Evolutionary conservation across 1,140 invertebrate genomes (phyloP), one percentile per base, ranked within the genome.

Genomic region (Ladona fulva): DNA sequence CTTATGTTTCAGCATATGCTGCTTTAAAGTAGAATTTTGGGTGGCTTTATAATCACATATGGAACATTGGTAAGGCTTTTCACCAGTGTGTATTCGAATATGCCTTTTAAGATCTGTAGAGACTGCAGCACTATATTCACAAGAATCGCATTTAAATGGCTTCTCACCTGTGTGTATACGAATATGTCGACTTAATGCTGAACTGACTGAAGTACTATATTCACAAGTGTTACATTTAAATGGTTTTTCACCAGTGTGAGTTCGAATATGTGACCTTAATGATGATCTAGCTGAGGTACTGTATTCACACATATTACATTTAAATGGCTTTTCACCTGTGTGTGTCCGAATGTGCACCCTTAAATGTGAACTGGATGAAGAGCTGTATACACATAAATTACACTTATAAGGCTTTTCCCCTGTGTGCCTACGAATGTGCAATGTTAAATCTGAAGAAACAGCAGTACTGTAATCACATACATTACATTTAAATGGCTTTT

Each of bases 171-270:
- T 96, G 83, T 96, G 95, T 81, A 95, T 96, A 25, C 94, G 87
- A 1, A 95, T 93, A 84, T 96, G 95, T 75, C 98, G 98, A 84
- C 97, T 97, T 75, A 97, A 88, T 86, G 95, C 94, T 11, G 94
- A 93, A 74, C 92, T 93, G 85, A 94, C 94, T 29, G 96, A 95
- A 86, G 97, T 97, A 78, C 94, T 94, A 83, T 97, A 90, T 25
- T 94, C 94, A 86, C 96, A 98, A 59, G 95, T 93, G 81, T 94
- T 93, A 86, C 96, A 98, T 84, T 94, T 94, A 83, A 95, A 95
- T 80, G 94, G 94, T 85, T 95, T 95, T 84, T 95, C 94, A 25
- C 94, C 94, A 77, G 93, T 91, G 85, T 95, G 93, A 79, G 94
- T 86, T 81, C 93, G 90, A 84, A 94, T 94, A 82, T 94, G 93